Evolutionary conservation across 1,140 invertebrate genomes (phyloP), one percentile per base, ranked within the genome.

Genomic region (Antheraea mylitta): DNA sequence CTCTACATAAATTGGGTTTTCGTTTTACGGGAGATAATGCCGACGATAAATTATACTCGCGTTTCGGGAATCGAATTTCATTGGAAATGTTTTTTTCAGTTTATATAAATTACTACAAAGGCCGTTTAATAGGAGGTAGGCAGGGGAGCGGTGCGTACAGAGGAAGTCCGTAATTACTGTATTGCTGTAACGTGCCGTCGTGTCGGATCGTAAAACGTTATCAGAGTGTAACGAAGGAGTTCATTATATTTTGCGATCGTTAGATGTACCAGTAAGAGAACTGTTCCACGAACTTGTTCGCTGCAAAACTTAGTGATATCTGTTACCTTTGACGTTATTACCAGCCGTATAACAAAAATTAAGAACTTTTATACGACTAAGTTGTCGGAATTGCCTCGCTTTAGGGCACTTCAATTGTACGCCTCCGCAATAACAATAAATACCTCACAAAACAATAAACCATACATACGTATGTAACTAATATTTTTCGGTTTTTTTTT

Each of bases 11-110:
- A 87, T 85, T 87, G 85, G 83, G 83, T 87, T 87, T 88, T 83
- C 86, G 82, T 87, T 89, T 87, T 86, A 88, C 81, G 85, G 83
- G 78, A 82, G 82, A 89, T 87, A 86, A 88, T 85, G 79, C 79
- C 68, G 72, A 76, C 81, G 77, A 87, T 88, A 87, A 87, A 86
- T 89, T 85, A 84, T 83, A 81, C 74, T 75, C 74, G 76, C 80
- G 74, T 83, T 87, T 83, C 69, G 80, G 83, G 79, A 80, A 82
- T 81, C 77, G 81, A 83, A 81, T 74, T 79, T 76, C 71, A 71
- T 68, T 61, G 66, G 71, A 73, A 74, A 48, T 42, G 64, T 65
- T 65, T 42, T 42, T 42, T 42, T 42, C 38, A 42, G 38, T 42
- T 42, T 42, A 42, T 42, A 42, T 37, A 42, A 64, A 64, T 64